Percentiles rank a stretch among this genome's conserved stretches.
Conservation (phyloP, 2,113 vertebrate species). For the Puma concolor region DNA sequence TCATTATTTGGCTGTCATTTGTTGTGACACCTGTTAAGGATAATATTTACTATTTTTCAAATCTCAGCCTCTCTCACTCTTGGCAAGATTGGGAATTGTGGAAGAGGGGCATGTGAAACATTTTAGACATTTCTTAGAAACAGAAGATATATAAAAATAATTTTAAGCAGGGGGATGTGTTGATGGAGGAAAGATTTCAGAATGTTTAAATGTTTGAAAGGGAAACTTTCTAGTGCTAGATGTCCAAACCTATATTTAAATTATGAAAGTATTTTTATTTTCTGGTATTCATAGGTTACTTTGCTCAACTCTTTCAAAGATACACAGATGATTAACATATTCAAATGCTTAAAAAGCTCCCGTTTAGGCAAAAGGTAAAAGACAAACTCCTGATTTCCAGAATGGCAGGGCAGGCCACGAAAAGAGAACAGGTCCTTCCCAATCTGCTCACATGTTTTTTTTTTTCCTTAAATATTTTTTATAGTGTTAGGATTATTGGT, state of each 20-base stretch:
- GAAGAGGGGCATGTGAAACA: background rate
- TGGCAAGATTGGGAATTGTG: background rate
- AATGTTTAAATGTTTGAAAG: background rate
- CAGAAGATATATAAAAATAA: background rate
- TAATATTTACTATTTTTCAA: background rate
- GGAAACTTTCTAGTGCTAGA: background rate
- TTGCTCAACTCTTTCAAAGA: background rate
- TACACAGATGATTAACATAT: background rate
- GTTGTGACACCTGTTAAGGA: background rate
- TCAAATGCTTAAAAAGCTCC: background rate
- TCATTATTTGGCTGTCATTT: background rate
- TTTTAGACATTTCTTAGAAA: background rate
- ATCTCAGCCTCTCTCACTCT: background rate
- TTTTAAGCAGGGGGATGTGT: background rate
- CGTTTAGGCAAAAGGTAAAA: background rate
- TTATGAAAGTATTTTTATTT: conserved; percentile 3
- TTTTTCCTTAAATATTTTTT: background rate
- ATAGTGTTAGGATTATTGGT: background rate
- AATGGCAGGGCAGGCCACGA: background rate
- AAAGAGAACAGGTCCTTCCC: background rate
- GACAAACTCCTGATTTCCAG: background rate
- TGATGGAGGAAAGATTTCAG: background rate
- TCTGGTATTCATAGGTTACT: background rate
- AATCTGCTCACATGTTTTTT: background rate
- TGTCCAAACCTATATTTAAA: background rate